These are phyloP conservation scores for Leptinotarsa haldemani DNA, from an alignment of 2,888 invertebrate species.

Conservation along the genomic window DNA sequence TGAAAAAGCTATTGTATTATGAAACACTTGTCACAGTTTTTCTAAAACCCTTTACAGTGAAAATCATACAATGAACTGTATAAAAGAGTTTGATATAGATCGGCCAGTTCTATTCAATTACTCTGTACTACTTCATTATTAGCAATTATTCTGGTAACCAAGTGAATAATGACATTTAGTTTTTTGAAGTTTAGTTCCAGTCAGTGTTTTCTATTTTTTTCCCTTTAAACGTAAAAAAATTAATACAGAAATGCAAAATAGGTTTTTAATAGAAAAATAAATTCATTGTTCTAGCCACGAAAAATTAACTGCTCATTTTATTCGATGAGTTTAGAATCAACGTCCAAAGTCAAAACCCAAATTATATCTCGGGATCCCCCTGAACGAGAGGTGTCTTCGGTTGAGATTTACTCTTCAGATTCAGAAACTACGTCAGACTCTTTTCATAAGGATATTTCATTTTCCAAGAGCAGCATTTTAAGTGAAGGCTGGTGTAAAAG, in stretches of 20 bases:
- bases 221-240: too few relatives aligned
- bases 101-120: too few relatives aligned
- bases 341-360: not conserved
- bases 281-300: not conserved
- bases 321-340: not conserved
- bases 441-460: not conserved
- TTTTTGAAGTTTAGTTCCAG: not conserved
- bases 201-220: not conserved
- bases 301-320: not conserved
- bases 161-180: not conserved
- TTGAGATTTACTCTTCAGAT: not conserved
- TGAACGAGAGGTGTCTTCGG: slow-evolving; percentile 8
- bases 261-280: too few relatives aligned
- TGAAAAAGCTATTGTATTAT: too few relatives aligned
- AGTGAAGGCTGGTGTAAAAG: slow-evolving; percentile 41
- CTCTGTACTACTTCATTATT: too few relatives aligned
- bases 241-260: too few relatives aligned
- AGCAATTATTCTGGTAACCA: not conserved
- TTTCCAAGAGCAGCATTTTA: slow-evolving; percentile 42
- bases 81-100: too few relatives aligned
- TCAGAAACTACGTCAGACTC: not conserved
- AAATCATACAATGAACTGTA: too few relatives aligned
- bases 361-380: not conserved
- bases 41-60: too few relatives aligned
- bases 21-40: too few relatives aligned